phyloP scores from a whole-genome alignment of 2,797 vertebrate genomes.

The Corythornis leucogaster region DNA sequence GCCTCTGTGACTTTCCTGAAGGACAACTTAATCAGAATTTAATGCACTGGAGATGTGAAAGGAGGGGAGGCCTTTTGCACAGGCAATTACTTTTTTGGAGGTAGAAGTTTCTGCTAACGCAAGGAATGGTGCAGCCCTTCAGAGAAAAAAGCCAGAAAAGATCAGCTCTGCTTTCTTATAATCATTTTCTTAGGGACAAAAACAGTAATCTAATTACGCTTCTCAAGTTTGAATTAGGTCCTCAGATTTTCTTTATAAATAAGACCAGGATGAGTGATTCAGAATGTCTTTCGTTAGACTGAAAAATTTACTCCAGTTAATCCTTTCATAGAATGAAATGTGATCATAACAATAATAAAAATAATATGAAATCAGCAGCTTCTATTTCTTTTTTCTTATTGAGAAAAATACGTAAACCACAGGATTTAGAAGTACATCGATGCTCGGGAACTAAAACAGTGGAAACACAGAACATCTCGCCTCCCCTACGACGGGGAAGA shows the following conservation, averaged over 20 bases:
- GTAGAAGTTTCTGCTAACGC: background rate
- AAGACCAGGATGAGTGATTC: background rate
- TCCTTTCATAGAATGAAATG: background rate
- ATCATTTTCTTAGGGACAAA: background rate
- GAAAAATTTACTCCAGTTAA: background rate
- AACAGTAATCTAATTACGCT: background rate
- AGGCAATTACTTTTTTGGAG: background rate
- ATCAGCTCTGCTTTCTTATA: background rate
- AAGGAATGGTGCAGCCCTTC: background rate
- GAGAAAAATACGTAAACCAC: background rate
- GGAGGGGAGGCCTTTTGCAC: background rate
- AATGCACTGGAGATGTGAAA: background rate
- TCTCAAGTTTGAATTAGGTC: background rate
- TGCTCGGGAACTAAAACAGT: background rate
- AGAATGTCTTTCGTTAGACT: background rate
- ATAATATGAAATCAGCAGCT: background rate
- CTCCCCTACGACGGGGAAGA: background rate
- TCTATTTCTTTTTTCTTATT: background rate
- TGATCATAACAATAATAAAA: background rate
- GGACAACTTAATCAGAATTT: constrained; percentile 59
- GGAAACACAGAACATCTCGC: background rate
- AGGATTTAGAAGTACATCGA: background rate
- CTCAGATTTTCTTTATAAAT: background rate
- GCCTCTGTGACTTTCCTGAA: constrained; percentile 76
- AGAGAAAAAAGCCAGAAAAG: background rate